A percentile compares a stretch with the other conserved stretches of the same genome.
Evolutionary conservation across 2,797 vertebrate species (phyloP).

Genomic region (Cynopterus sphinx): DNA sequence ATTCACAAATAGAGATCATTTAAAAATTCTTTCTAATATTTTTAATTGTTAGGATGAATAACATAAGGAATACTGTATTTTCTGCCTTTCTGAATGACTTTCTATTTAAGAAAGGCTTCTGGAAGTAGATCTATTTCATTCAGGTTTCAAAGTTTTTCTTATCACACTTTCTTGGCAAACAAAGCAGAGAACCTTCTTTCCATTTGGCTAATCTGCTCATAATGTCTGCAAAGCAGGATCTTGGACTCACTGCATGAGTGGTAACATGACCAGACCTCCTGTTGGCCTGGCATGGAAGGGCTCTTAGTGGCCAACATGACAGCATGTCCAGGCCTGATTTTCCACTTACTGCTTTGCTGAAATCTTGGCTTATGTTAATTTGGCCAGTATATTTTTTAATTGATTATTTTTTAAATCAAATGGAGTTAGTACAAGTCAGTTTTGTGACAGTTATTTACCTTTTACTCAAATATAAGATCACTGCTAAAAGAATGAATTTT

Average conservation of each 20-base stretch:
- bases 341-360: neutral
- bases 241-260: neutral
- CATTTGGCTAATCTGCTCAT: neutral
- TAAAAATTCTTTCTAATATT: neutral
- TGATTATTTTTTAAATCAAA: conserved; percentile 22
- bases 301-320: neutral
- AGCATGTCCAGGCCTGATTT: neutral
- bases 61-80: neutral
- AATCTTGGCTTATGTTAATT: neutral
- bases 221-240: neutral
- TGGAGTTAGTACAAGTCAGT: neutral
- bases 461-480: neutral
- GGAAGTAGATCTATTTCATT: conserved; percentile 11
- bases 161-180: neutral
- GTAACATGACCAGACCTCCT: neutral
- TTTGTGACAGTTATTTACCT: neutral
- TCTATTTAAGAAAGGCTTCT: conserved; percentile 21
- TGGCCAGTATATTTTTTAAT: neutral
- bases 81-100: conserved; percentile 23
- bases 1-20: neutral
- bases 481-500: conserved; percentile 29
- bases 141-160: conserved; percentile 19
- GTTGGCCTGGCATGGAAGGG: neutral
- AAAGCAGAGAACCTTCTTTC: neutral
- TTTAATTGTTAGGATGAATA: neutral